Percentiles rank a stretch among this genome's conserved stretches.
These are phyloP conservation scores for Masticophis lateralis DNA, from an alignment of 2,797 vertebrate genomes.

Conservation along the genomic window DNA sequence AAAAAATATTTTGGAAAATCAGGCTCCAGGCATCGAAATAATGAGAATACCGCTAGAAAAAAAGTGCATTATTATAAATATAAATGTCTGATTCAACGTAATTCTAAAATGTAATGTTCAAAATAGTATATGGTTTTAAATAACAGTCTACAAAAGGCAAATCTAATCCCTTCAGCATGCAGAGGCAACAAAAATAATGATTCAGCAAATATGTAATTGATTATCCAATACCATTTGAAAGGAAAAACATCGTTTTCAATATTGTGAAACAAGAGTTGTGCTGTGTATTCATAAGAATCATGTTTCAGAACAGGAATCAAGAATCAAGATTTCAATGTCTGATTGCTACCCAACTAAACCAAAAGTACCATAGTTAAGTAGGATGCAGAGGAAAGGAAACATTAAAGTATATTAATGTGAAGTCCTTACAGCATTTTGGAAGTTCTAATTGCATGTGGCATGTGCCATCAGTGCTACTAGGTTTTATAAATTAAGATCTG, in stretches of 20 bases:
- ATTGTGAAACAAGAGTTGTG: neutral
- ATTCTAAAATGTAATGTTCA: neutral
- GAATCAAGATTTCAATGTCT: neutral
- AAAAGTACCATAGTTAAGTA: neutral
- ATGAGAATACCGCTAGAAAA: neutral
- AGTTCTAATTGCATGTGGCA: neutral
- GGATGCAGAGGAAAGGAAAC: neutral
- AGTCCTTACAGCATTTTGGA: neutral
- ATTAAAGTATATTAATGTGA: neutral
- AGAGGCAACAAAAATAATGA: neutral
- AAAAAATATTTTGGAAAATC: neutral
- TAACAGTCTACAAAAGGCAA: neutral
- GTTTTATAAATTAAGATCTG: neutral
- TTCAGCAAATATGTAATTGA: neutral
- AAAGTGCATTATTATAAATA: neutral
- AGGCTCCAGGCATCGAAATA: neutral
- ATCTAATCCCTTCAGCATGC: too few relatives aligned
- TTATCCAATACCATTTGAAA: neutral
- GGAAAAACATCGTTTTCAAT: neutral
- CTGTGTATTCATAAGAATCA: neutral
- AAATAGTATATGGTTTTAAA: neutral
- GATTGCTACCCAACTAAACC: neutral
- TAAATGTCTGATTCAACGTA: neutral
- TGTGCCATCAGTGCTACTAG: neutral
- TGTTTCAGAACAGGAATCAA: too few relatives aligned